Conservation (phyloP, 2,888 invertebrate genomes). For the Papilio elwesi region DNA sequence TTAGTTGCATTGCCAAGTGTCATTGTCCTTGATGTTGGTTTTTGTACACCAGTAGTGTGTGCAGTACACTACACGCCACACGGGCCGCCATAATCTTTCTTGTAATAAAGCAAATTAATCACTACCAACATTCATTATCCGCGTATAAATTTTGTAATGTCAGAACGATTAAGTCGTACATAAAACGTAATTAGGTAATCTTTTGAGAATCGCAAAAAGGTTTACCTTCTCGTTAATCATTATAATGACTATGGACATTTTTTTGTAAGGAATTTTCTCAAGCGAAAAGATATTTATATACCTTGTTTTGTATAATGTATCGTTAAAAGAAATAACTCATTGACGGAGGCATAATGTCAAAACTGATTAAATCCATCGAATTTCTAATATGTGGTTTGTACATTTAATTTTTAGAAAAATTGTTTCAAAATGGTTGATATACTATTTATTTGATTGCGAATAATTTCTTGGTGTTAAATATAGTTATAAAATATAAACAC, state of each 20-base stretch:
- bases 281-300: neutral
- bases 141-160: slow-evolving; percentile 31
- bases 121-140: slow-evolving; percentile 8
- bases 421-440: no score
- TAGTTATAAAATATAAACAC: no score
- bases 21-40: neutral
- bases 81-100: neutral
- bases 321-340: neutral
- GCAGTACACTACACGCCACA: slow-evolving; percentile 34
- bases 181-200: slow-evolving; percentile 30
- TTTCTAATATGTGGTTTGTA: no score
- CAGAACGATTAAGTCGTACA: slow-evolving; percentile 30
- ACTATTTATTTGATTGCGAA: no score
- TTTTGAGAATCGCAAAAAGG: slow-evolving; percentile 14
- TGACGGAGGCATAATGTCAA: neutral
- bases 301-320: neutral
- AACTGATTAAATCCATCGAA: no score
- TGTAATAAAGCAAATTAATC: slow-evolving; percentile 36
- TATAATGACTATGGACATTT: slow-evolving; percentile 1
- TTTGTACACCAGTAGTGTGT: slow-evolving; percentile 4
- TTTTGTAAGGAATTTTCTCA: slow-evolving; percentile 19
- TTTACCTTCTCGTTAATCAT: slow-evolving; percentile 20
- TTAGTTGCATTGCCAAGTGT: no score
- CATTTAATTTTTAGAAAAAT: no score
- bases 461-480: no score